These are phyloP conservation scores for Coregonus sp. DNA, from an alignment of 2,797 vertebrate species.

Conservation along the genomic window DNA sequence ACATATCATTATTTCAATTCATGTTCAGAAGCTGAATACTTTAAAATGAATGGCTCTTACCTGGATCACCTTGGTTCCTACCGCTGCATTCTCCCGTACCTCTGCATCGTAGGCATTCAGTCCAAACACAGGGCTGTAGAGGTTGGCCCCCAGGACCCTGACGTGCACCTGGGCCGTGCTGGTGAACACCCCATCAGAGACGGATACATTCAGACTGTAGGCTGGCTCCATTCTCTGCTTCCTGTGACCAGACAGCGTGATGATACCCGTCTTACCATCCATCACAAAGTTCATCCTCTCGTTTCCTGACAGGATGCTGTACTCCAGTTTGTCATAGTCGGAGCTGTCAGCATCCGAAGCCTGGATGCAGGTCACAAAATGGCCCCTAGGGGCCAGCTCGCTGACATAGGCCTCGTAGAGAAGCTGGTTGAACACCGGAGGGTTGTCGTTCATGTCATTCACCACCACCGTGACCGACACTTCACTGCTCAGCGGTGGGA, in stretches of 20 bases:
- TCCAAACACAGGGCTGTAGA: conserved; percentile 88
- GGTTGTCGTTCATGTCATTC: conserved; percentile 94
- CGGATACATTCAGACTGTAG: conserved; percentile 92
- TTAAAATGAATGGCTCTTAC: conserved; percentile 60
- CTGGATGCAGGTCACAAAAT: conserved; percentile 95
- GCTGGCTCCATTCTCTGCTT: conserved; percentile 89
- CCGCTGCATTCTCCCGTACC: conserved; percentile 86
- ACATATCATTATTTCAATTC: background rate
- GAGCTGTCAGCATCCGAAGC: conserved; percentile 93
- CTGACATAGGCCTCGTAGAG: conserved; percentile 95
- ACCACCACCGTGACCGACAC: conserved; percentile 86
- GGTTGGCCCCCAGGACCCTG: conserved; percentile 86
- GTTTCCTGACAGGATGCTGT: conserved; percentile 93
- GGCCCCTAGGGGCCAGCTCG: conserved; percentile 89
- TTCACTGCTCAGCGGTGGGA: conserved; percentile 89
- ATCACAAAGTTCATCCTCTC: conserved; percentile 90
- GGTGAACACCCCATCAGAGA: conserved; percentile 94
- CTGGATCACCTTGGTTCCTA: conserved; percentile 87
- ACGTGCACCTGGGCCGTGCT: conserved; percentile 95
- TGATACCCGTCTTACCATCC: conserved; percentile 85
- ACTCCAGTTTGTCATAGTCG: conserved; percentile 88
- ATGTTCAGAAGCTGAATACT: background rate
- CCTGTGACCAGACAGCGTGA: conserved; percentile 86
- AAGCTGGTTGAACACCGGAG: conserved; percentile 93
- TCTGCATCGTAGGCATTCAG: conserved; percentile 88